Evolutionary conservation across 2,888 invertebrate genomes (phyloP), one percentile per base, ranked within the genome.

Genomic region (Cryptosula pallasiana): DNA sequence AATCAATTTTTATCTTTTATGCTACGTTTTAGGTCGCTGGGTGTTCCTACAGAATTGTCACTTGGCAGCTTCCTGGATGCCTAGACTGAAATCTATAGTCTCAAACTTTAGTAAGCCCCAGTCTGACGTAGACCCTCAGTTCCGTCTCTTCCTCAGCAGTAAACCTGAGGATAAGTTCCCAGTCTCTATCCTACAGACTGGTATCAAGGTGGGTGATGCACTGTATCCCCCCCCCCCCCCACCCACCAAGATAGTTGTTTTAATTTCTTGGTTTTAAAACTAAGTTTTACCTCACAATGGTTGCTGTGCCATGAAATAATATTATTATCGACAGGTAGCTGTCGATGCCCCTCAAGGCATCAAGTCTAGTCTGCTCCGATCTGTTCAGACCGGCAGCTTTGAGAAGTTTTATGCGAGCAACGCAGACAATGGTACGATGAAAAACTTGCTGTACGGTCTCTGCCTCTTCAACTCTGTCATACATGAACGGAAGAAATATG

Each of bases 1-100:
- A n/a, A n/a, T n/a, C n/a, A n/a, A n/a, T n/a, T n/a, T n/a, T n/a
- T n/a, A n/a, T n/a, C n/a, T n/a, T n/a, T n/a, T n/a, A n/a, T n/a
- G n/a, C n/a, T n/a, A n/a, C n/a, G n/a, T n/a, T n/a, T n/a, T 32
- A 63, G 63, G 84, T 2, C 76, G 84, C 71, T 85, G 85, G 85
- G 80, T 85, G 69, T 84, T 84, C 77, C 76, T 84, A 27, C 84
- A 84, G 76, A 84, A 84, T 76, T 84, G 84, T 75, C 84, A 84
- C 75, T 78, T 84, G 1, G 83, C 84, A 2, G 82, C 82, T 5
- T 83, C 83, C 13, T 84, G 83, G 83, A 84, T 84, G 84, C 83
- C 83, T 0, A 76, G 76, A 73, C 78, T 84, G 29, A 83, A 84
- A 73, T 74, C 78, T 25, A 78, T 84, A 55, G 83, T 84, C 3